Evolutionary conservation across 2,888 invertebrate genomes (phyloP).

Genomic region (Baronia brevicornis): DNA sequence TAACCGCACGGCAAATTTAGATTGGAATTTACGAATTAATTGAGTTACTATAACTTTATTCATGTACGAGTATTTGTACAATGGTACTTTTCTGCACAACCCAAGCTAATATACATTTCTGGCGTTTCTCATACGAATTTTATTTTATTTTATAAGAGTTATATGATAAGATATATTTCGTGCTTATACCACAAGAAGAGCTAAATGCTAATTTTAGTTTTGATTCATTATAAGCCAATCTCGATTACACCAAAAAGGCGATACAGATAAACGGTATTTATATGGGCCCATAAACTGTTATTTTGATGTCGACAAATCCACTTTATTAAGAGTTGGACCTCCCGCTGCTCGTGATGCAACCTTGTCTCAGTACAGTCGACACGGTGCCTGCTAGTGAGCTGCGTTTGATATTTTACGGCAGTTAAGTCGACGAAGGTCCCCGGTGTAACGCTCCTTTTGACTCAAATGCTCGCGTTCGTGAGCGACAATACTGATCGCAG

Average conservation of each 20-base stretch:
- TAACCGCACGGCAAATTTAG: too few relatives aligned
- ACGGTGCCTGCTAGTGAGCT: slow-evolving; percentile 27
- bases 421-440: slow-evolving; percentile 56
- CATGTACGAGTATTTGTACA: too few relatives aligned
- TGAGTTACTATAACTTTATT: too few relatives aligned
- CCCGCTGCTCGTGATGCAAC: slow-evolving; percentile 55
- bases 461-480: slow-evolving; percentile 63
- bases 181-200: too few relatives aligned
- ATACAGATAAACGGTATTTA: slow-evolving; percentile 57
- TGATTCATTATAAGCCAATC: slow-evolving; percentile 34
- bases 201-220: slow-evolving; percentile 24
- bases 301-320: slow-evolving; percentile 72
- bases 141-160: too few relatives aligned
- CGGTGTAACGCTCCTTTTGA: slow-evolving; percentile 57
- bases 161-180: too few relatives aligned
- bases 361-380: slow-evolving; percentile 35
- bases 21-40: too few relatives aligned
- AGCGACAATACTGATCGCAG: slow-evolving; percentile 58
- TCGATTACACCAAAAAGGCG: slow-evolving; percentile 37
- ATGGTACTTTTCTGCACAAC: too few relatives aligned
- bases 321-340: slow-evolving; percentile 65
- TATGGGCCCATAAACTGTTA: slow-evolving; percentile 63
- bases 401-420: slow-evolving; percentile 40
- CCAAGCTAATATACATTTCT: too few relatives aligned
- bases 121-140: too few relatives aligned